Evolutionary conservation across 2,888 invertebrate species (phyloP).

Genomic region (Synergus umbraculus): DNA sequence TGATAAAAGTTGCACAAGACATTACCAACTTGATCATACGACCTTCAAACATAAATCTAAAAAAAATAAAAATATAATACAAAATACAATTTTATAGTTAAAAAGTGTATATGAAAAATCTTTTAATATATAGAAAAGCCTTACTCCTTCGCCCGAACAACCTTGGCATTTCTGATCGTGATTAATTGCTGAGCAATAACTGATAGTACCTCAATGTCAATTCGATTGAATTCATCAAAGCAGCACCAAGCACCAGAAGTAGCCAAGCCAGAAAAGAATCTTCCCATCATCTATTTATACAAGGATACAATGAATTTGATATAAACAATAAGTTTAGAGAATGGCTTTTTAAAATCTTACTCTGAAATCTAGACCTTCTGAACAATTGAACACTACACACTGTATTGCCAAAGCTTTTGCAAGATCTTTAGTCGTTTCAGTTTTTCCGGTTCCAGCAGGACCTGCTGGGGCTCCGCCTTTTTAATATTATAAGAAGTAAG

Average conservation of each 20-base stretch:
- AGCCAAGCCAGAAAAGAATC: slow-evolving; percentile 92
- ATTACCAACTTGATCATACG: slow-evolving; percentile 89
- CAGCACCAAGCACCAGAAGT: slow-evolving; percentile 96
- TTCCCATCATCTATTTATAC: slow-evolving; percentile 88
- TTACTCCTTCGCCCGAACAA: slow-evolving; percentile 81
- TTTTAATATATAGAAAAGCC: slow-evolving; percentile 41
- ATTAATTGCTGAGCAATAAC: slow-evolving; percentile 94
- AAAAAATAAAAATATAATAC: slow-evolving; percentile 43
- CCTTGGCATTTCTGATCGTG: slow-evolving; percentile 92
- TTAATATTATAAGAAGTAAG: neutral
- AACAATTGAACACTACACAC: slow-evolving; percentile 95
- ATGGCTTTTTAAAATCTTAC: slow-evolving; percentile 63
- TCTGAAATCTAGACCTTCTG: slow-evolving; percentile 85
- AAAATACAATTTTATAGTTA: neutral
- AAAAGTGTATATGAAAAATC: neutral
- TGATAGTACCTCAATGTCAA: slow-evolving; percentile 93
- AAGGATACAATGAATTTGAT: neutral
- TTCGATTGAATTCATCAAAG: slow-evolving; percentile 94
- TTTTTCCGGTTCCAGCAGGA: slow-evolving; percentile 93
- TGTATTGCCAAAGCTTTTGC: slow-evolving; percentile 93
- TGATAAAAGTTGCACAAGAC: slow-evolving; percentile 91
- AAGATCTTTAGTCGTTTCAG: slow-evolving; percentile 93
- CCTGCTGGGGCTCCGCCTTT: slow-evolving; percentile 92
- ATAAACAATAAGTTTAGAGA: slow-evolving; percentile 16
- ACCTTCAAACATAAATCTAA: slow-evolving; percentile 92